These are phyloP conservation scores for Brachionichthys hirsutus DNA, from an alignment of 2,113 vertebrate species.

Conservation along the genomic window DNA sequence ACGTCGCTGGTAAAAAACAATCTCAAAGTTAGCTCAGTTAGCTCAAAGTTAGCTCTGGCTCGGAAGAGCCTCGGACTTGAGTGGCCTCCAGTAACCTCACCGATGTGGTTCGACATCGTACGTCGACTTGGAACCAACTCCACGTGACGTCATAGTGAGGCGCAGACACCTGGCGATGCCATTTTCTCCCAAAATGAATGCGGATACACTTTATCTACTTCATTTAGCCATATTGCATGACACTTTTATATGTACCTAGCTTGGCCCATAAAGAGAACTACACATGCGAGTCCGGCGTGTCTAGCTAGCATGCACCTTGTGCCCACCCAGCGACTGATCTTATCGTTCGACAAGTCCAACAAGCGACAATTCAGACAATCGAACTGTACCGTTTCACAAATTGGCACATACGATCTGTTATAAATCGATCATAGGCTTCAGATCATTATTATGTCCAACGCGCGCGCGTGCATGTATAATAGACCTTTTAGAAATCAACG, in stretches of 20 bases:
- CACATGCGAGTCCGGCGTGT: no score
- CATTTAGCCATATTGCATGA: background rate
- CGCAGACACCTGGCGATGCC: background rate
- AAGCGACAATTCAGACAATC: background rate
- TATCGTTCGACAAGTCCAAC: slow-evolving; percentile 15
- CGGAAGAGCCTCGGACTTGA: slow-evolving; percentile 5
- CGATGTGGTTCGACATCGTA: slow-evolving; percentile 19
- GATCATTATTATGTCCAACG: fast-evolving
- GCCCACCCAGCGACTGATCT: slow-evolving; percentile 14
- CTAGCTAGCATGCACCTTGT: slow-evolving; percentile 1
- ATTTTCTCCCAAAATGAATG: background rate
- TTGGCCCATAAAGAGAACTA: no score
- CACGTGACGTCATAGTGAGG: slow-evolving; percentile 4
- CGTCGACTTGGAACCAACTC: slow-evolving; percentile 27
- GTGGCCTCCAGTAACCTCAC: slow-evolving; percentile 58
- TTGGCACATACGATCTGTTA: no score
- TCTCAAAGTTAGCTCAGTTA: no score
- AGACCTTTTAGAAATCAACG: background rate
- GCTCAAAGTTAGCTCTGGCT: slow-evolving; percentile 5
- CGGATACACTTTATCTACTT: no score
- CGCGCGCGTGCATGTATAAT: no score
- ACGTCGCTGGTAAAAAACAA: background rate
- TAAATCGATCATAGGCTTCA: no score
- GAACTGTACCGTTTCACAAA: background rate
- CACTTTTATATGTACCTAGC: no score